phyloP scores from a whole-genome alignment of 2,113 vertebrate genomes.

The Tylochromis polylepis region DNA sequence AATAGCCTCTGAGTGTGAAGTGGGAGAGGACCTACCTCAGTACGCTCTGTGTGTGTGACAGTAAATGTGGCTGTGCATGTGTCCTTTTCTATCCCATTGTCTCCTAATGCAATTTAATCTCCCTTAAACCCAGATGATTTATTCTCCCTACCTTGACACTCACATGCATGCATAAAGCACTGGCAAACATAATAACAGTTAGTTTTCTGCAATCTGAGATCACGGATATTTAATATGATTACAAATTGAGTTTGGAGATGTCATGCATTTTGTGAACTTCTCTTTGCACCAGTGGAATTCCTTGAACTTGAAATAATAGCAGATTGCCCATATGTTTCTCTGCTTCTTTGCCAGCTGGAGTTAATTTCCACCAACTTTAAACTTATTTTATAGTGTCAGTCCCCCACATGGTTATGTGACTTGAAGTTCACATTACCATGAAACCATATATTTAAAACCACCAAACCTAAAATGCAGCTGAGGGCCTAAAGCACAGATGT shows the following conservation, averaged over 20 bases:
- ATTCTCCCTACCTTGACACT: neutral
- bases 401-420: neutral
- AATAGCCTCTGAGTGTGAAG: neutral
- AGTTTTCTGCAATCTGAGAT: neutral
- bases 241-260: neutral
- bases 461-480: neutral
- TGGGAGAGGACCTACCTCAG: neutral
- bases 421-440: neutral
- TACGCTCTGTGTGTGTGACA: neutral
- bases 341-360: neutral
- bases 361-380: neutral
- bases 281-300: neutral
- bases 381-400: neutral
- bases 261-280: neutral
- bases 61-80: neutral
- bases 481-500: neutral
- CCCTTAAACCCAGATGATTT: conserved; percentile 45
- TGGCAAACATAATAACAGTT: neutral
- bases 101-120: conserved; percentile 56
- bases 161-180: neutral
- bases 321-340: neutral
- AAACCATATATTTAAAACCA: neutral
- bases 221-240: neutral
- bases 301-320: neutral
- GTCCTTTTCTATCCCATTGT: conserved; percentile 30